Evolutionary conservation across 1,140 invertebrate species (phyloP).

Genomic region (Papilio aristodemus): DNA sequence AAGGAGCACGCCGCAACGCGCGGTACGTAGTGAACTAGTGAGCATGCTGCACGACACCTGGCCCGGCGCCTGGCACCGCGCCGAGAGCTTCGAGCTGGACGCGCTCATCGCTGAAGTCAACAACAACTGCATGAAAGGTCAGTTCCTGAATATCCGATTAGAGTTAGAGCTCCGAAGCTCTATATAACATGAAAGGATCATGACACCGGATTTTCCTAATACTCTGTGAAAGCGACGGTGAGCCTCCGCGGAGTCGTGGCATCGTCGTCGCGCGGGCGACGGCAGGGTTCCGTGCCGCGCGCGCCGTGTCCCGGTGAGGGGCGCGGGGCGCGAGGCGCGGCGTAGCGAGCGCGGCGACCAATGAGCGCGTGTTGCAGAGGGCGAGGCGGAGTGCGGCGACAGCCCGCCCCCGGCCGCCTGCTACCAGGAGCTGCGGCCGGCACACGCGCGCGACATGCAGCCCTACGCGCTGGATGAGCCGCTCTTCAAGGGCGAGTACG

Average conservation of each 20-base stretch:
- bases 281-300: too few relatives aligned
- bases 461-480: conserved; percentile 66
- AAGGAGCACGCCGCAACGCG: conserved; percentile 25
- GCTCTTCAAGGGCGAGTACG: conserved; percentile 64
- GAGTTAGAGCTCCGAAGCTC: too few relatives aligned
- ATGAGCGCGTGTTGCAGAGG: conserved; percentile 60
- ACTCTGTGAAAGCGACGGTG: too few relatives aligned
- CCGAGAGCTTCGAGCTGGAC: conserved; percentile 58
- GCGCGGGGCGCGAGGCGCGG: too few relatives aligned
- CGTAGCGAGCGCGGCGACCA: conserved; percentile 33
- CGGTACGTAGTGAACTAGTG: conserved; percentile 38
- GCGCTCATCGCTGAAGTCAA: conserved; percentile 66
- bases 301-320: conserved; percentile 35
- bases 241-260: conserved; percentile 1
- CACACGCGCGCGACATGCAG: conserved; percentile 70
- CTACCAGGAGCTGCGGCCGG: conserved; percentile 71
- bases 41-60: conserved; percentile 68
- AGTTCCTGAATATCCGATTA: too few relatives aligned
- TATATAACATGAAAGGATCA: too few relatives aligned
- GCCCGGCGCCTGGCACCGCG: conserved; percentile 50
- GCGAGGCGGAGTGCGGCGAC: conserved; percentile 62
- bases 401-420: conserved; percentile 61
- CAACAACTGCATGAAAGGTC: conserved; percentile 64
- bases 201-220: too few relatives aligned
- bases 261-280: conserved; percentile 32